Percentiles rank a stretch among this genome's conserved stretches.
phyloP scores from a whole-genome alignment of 2,113 vertebrate genomes.

The Mobula birostris region DNA sequence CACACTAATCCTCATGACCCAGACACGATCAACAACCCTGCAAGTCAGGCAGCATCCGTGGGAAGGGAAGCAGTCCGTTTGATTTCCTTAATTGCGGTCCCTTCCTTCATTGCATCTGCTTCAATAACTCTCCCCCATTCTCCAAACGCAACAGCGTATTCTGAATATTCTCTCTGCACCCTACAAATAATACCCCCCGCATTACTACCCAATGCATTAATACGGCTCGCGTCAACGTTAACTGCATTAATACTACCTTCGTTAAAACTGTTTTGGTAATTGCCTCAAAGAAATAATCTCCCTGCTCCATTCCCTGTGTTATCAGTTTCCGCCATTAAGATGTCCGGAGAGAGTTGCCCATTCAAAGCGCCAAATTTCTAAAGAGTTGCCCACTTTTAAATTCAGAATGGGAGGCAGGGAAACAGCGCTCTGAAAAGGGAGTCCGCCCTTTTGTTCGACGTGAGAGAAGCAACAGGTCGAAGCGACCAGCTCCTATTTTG shows the following conservation, averaged over 20 bases:
- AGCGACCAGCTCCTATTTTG: background rate
- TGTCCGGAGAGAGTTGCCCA: background rate
- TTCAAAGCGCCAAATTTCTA: background rate
- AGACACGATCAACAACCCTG: background rate
- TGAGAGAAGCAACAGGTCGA: background rate
- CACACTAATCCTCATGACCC: background rate
- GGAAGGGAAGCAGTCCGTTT: no score
- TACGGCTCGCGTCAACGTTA: no score
- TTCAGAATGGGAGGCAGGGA: background rate
- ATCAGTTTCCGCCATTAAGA: background rate
- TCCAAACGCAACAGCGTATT: background rate
- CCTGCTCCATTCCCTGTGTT: background rate
- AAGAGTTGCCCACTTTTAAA: background rate
- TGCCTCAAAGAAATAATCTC: background rate
- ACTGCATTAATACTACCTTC: background rate
- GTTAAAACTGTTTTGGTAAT: background rate
- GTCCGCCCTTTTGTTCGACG: background rate
- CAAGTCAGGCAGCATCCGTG: no score
- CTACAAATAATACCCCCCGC: background rate
- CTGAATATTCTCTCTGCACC: background rate
- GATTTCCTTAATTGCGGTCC: background rate
- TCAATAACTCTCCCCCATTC: background rate
- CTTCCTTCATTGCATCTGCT: background rate
- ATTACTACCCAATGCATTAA: background rate
- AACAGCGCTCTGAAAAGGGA: no score